Percentiles rank a stretch among this genome's conserved stretches.
These are phyloP conservation scores for Gracilinanus agilis DNA, from an alignment of 2,113 vertebrate species.

Conservation along the genomic window DNA sequence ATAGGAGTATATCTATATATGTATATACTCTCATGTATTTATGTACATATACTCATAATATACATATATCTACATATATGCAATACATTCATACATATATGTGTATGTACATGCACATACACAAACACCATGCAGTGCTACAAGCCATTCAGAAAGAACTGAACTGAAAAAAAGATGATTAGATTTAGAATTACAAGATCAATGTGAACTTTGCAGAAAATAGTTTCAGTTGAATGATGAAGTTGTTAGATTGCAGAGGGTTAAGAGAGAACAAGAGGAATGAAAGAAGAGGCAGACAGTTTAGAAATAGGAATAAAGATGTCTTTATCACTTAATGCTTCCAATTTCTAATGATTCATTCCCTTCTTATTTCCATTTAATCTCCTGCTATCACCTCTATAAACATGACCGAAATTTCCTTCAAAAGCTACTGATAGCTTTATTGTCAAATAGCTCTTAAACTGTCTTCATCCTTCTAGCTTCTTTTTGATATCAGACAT, in stretches of 20 bases:
- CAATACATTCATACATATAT: too few species aligned
- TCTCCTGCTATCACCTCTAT: background rate
- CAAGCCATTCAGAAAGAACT: background rate
- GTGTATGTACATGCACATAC: background rate
- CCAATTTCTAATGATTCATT: background rate
- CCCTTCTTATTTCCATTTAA: background rate
- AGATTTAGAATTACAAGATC: background rate
- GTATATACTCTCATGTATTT: too few species aligned
- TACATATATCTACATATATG: too few species aligned
- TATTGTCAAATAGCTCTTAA: background rate
- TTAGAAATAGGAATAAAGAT: background rate
- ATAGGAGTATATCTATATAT: too few species aligned
- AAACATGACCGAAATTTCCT: background rate
- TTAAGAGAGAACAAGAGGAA: background rate
- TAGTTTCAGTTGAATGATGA: background rate
- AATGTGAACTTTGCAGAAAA: background rate
- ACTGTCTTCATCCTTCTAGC: background rate
- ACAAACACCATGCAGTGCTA: background rate
- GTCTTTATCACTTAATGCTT: background rate
- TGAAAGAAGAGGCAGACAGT: background rate
- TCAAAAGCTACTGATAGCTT: background rate
- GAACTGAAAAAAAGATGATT: background rate
- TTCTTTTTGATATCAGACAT: background rate
- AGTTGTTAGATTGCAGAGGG: background rate
- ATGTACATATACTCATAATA: too few species aligned